Percentiles rank a stretch among this genome's conserved stretches.
These are phyloP conservation scores for Aegithalos caudatus DNA, from an alignment of 2,113 vertebrate species.

Conservation along the genomic window DNA sequence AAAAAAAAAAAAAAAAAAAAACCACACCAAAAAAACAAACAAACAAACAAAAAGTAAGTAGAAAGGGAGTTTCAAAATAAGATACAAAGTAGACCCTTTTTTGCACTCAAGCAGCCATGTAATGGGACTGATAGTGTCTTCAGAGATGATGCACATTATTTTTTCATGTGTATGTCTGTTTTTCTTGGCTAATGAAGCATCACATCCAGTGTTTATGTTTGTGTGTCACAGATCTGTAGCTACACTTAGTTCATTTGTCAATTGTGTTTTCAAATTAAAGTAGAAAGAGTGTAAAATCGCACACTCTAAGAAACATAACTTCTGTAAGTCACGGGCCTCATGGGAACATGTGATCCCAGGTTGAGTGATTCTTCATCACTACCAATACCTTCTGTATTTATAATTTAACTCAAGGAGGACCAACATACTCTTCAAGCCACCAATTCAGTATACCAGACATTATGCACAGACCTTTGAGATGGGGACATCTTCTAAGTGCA, in stretches of 20 bases:
- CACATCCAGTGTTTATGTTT: not conserved
- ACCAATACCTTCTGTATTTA: not conserved
- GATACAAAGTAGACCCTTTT: not conserved
- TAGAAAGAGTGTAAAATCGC: not conserved
- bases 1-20: too few relatives aligned
- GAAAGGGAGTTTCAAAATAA: not conserved
- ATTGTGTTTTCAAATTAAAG: not conserved
- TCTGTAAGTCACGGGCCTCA: not conserved
- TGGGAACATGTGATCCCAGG: not conserved
- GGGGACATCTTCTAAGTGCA: not conserved
- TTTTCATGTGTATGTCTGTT: not conserved
- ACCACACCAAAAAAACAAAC: too few relatives aligned
- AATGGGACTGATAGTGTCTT: not conserved
- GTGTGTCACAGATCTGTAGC: not conserved
- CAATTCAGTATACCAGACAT: not conserved
- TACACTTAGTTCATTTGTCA: not conserved
- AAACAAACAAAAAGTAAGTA: too few relatives aligned
- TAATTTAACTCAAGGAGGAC: not conserved
- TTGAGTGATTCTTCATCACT: not conserved
- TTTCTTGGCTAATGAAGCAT: not conserved
- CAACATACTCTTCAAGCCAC: not conserved
- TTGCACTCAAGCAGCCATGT: rapidly evolving
- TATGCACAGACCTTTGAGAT: not conserved
- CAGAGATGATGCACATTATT: not conserved
- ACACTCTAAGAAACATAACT: not conserved